These are phyloP conservation scores for Drosophila nr. perissopoda DNA, from an alignment of 2,888 invertebrate genomes.

Conservation along the genomic window DNA sequence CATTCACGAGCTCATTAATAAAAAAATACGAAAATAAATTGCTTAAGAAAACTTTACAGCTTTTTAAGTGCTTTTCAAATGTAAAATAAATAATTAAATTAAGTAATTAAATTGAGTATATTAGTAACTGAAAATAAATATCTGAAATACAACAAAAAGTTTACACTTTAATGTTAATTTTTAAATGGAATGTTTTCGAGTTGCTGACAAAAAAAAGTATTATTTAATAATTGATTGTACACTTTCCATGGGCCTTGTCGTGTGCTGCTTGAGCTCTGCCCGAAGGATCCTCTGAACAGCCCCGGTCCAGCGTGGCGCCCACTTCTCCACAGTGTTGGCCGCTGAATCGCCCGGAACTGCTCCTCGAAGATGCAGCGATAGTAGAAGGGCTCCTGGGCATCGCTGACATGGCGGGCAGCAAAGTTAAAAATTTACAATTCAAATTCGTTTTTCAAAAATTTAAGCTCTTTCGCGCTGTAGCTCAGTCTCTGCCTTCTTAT, in stretches of 20 bases:
- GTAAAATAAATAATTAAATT: neutral
- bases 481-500: slow-evolving; percentile 52
- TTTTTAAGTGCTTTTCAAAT: neutral
- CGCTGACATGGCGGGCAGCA: no score
- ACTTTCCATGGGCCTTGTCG: slow-evolving; percentile 42
- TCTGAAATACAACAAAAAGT: neutral
- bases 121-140: neutral
- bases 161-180: neutral
- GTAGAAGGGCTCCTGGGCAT: slow-evolving; percentile 91
- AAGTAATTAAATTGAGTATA: neutral
- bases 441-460: neutral
- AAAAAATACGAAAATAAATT: neutral
- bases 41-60: no score
- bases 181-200: neutral
- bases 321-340: slow-evolving; percentile 77
- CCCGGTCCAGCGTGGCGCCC: slow-evolving; percentile 82
- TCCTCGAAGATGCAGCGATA: slow-evolving; percentile 85
- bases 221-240: slow-evolving; percentile 17
- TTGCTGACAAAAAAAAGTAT: neutral
- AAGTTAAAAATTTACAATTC: neutral
- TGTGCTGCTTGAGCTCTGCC: slow-evolving; percentile 80
- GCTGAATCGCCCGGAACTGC: slow-evolving; percentile 73
- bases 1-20: neutral
- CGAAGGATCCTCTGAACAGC: slow-evolving; percentile 82
- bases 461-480: neutral